Evolutionary conservation across 1,140 invertebrate genomes (phyloP), one percentile per base, ranked within the genome.

Genomic region (Elymnias hypermnestra): DNA sequence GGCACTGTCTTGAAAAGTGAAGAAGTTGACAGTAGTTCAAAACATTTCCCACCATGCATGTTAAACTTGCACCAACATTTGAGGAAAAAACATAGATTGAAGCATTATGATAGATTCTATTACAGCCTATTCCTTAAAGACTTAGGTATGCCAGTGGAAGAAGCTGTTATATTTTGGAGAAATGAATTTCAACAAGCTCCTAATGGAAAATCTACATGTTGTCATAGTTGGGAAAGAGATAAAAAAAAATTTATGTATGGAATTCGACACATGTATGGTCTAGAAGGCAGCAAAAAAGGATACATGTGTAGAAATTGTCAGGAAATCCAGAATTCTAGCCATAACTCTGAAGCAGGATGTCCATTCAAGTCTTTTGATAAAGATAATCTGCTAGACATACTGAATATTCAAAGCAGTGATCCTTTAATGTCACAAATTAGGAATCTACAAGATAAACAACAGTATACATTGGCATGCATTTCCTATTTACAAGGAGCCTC

Each of bases 31-130:
- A 13, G 69, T 41, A 67, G 90, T 58, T 86, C 86, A 4, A 79
- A 75, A 49, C 81, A 86, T 17, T 95, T 94, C 82, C 94, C 94
- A 10, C 89, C 90, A 0, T 95, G 94, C 70, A 94, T 94, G 93
- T 82, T 89, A 50, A 89, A 92, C 63, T 78, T 94, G 31, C 92
- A 94, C 64, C 63, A 83, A n/a, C 57, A 78, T 31, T 59, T 95
- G 22, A 62, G 88, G 31, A 86, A 78, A 21, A 90, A 88, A 44
- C 93, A 95, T 72, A 91, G 94, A 71, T 72, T 95, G 17, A 89
- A 89, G 39, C 93, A 95, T 67, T 87, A 91, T 53, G 92, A 93
- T 22, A 86, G 94, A 63, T 90, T 93, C 52, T 87, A 90, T 55
- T 91, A 91, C 50, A 92, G 90, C 44, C 71, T 93, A 3, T 93